Evolutionary conservation across 1,140 invertebrate genomes (phyloP), one percentile per base, ranked within the genome.

Genomic region (Hetaerina americana): DNA sequence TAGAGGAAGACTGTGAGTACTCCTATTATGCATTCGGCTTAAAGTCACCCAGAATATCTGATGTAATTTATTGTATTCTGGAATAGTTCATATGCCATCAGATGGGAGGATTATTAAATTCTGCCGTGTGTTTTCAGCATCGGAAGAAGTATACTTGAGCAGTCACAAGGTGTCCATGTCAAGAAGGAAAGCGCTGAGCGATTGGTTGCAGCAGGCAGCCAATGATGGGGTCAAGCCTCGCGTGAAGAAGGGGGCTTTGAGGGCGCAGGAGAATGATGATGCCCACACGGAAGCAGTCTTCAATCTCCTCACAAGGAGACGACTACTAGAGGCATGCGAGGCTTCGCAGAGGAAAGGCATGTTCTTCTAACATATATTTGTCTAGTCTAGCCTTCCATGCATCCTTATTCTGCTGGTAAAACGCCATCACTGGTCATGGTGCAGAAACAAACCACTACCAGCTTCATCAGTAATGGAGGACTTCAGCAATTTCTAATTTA

Each of bases 1-100:
- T 80, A 10, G 40, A 57, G 10, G 40, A 57, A 18, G 40, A 57
- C 40, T 1, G 40, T 57, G 15, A 57, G 40, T 57, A 57, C 22
- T 18, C 40, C 40, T 5, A 8, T 40, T 8, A 40, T 40, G 31
- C n/a, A n/a, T n/a, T n/a, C n/a, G n/a, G n/a, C n/a, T n/a, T n/a
- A n/a, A n/a, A n/a, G n/a, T n/a, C n/a, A n/a, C n/a, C n/a, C n/a
- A n/a, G n/a, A n/a, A n/a, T n/a, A n/a, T n/a, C n/a, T n/a, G n/a
- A n/a, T n/a, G n/a, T n/a, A n/a, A n/a, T n/a, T n/a, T n/a, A n/a
- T n/a, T n/a, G n/a, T n/a, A n/a, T n/a, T n/a, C n/a, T n/a, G n/a
- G n/a, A n/a, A n/a, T n/a, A n/a, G n/a, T n/a, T n/a, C n/a, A n/a
- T n/a, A n/a, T n/a, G n/a, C n/a, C n/a, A n/a, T n/a, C n/a, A n/a